Evolutionary conservation across 2,797 vertebrate species (phyloP).

Genomic region (Hyperoplus immaculatus): DNA sequence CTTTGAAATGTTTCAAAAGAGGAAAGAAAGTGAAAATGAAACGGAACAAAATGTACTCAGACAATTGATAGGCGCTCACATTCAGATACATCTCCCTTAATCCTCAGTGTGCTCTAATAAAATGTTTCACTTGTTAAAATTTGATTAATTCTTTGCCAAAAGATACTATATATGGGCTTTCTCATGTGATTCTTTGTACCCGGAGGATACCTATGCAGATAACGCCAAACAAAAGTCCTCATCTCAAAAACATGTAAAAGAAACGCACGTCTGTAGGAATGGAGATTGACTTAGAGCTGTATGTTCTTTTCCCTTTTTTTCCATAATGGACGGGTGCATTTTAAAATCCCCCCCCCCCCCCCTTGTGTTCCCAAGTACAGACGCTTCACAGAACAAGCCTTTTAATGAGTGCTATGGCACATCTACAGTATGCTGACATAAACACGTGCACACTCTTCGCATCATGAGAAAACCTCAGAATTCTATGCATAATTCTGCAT

Average conservation of each 20-base stretch:
- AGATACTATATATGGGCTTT: background rate
- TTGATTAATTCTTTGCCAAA: constrained; percentile 11
- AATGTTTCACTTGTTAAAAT: constrained; percentile 18
- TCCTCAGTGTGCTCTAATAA: constrained; percentile 16
- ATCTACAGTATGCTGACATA: constrained; percentile 45
- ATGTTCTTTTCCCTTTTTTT: constrained; percentile 22
- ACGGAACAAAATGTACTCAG: constrained; percentile 21
- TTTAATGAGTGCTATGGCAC: constrained; percentile 47
- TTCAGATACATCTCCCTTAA: constrained; percentile 24
- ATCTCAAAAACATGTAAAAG: constrained; percentile 31
- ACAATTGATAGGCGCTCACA: constrained; percentile 6
- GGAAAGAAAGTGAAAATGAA: background rate
- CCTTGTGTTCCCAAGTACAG: constrained; percentile 3
- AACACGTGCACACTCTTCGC: constrained; percentile 31
- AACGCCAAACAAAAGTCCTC: background rate
- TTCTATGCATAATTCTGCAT: constrained; percentile 55
- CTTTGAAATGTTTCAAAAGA: constrained; percentile 14
- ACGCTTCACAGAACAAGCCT: constrained; percentile 30
- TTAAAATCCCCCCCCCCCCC: constrained; percentile 6
- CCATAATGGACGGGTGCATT: constrained; percentile 28
- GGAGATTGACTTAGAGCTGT: constrained; percentile 41
- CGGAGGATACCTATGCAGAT: constrained; percentile 17
- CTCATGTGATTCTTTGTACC: background rate
- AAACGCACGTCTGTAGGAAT: constrained; percentile 17
- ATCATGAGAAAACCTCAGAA: constrained; percentile 51